These are phyloP conservation scores for Watersipora subatra DNA, from an alignment of 1,140 invertebrate genomes.

Conservation along the genomic window DNA sequence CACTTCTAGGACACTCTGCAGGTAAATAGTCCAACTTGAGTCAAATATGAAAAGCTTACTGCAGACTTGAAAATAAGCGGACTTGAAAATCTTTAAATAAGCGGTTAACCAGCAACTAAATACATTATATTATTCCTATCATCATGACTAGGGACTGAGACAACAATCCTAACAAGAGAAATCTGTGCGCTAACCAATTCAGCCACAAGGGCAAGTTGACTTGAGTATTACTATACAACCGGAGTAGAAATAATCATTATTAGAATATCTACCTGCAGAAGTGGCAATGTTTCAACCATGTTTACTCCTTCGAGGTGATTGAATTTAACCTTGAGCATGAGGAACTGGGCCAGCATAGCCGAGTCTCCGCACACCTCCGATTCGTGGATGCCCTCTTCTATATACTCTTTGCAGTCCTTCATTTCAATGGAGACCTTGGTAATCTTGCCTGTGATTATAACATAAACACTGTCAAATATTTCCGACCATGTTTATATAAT, in stretches of 20 bases:
- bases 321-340: constrained; percentile 21
- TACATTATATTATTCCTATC: too few species aligned
- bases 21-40: constrained; percentile 1
- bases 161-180: too few species aligned
- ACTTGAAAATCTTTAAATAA: too few species aligned
- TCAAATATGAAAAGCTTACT: too few species aligned
- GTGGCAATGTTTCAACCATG: constrained; percentile 22
- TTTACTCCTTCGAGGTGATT: constrained; percentile 32
- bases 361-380: constrained; percentile 26
- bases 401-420: constrained; percentile 31
- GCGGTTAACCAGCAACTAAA: too few species aligned
- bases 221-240: too few species aligned
- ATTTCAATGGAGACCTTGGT: constrained; percentile 28
- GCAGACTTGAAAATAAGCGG: too few species aligned
- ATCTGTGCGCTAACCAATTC: too few species aligned
- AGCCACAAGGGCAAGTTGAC: too few species aligned
- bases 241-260: not conserved
- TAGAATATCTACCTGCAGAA: constrained; percentile 28
- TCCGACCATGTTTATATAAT: not conserved
- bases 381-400: constrained; percentile 28
- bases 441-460: constrained; percentile 21
- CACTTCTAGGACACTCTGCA: constrained; percentile 21
- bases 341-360: constrained; percentile 32
- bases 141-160: too few species aligned
- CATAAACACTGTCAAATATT: not conserved